These are phyloP conservation scores for Gambelia wislizenii DNA, from an alignment of 2,797 vertebrate genomes.

Conservation along the genomic window DNA sequence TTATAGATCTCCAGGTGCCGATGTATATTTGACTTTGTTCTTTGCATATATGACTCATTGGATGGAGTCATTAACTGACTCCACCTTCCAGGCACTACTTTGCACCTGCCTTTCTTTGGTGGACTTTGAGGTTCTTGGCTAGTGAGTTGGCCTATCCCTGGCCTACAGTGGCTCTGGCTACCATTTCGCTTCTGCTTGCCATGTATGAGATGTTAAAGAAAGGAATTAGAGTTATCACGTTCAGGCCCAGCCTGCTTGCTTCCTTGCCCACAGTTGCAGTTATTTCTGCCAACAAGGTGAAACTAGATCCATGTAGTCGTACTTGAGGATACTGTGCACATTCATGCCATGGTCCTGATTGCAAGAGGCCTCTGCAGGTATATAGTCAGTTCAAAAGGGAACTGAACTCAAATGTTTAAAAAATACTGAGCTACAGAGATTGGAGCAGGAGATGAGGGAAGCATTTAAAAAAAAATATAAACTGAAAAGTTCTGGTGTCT, in stretches of 20 bases:
- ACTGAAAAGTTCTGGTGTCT: not conserved
- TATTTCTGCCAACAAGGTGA: fast-evolving
- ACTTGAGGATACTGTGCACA: no score
- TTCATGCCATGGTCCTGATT: not conserved
- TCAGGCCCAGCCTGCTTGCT: no score
- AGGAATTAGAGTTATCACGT: not conserved
- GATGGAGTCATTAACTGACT: not conserved
- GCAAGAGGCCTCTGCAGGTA: not conserved
- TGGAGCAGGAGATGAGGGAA: not conserved
- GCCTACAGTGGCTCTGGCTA: no score
- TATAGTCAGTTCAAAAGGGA: no score
- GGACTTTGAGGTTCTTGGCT: not conserved
- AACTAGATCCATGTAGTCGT: not conserved
- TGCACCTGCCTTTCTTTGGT: not conserved
- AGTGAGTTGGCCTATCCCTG: not conserved
- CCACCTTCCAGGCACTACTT: not conserved
- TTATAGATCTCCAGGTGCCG: not conserved
- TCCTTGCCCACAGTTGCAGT: no score
- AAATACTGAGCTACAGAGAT: not conserved
- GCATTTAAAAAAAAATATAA: not conserved
- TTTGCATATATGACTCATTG: not conserved
- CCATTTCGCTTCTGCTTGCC: no score
- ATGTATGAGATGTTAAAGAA: not conserved
- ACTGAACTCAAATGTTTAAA: not conserved
- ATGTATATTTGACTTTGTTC: not conserved